Evolutionary conservation across 2,113 vertebrate genomes (phyloP).

Genomic region (Neotragus moschatus): DNA sequence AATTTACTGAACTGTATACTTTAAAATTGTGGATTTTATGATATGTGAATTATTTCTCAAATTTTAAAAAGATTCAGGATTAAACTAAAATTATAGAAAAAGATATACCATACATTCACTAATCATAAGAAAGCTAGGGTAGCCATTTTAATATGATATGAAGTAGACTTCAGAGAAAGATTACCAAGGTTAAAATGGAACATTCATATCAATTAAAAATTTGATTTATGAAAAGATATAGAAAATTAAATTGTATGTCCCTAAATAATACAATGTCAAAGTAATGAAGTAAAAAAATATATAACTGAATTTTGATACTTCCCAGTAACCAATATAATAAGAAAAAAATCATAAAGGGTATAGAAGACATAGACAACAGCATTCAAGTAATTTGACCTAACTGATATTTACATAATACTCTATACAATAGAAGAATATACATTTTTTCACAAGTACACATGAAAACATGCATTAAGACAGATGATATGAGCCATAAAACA

Average conservation of each 20-base stretch:
- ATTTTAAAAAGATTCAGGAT: background rate
- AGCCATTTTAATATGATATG: background rate
- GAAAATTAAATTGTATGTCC: background rate
- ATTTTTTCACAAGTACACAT: background rate
- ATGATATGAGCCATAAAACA: background rate
- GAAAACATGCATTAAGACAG: background rate
- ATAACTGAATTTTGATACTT: background rate
- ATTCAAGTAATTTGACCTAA: background rate
- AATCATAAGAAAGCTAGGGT: background rate
- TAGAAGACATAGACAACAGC: background rate
- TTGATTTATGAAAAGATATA: background rate
- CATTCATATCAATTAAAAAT: background rate
- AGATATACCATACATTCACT: background rate
- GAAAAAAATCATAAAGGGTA: background rate
- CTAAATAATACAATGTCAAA: background rate
- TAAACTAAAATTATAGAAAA: slow-evolving; percentile 1
- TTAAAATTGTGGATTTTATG: background rate
- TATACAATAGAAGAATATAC: background rate
- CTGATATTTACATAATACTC: background rate
- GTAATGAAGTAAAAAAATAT: background rate
- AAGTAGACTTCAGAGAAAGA: background rate
- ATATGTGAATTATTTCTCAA: background rate
- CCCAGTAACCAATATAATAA: background rate
- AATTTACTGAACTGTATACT: background rate
- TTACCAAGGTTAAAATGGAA: background rate